Evolutionary conservation across 2,113 vertebrate genomes (phyloP), one percentile per base, ranked within the genome.

Genomic region (Phylloscopus whistleri): DNA sequence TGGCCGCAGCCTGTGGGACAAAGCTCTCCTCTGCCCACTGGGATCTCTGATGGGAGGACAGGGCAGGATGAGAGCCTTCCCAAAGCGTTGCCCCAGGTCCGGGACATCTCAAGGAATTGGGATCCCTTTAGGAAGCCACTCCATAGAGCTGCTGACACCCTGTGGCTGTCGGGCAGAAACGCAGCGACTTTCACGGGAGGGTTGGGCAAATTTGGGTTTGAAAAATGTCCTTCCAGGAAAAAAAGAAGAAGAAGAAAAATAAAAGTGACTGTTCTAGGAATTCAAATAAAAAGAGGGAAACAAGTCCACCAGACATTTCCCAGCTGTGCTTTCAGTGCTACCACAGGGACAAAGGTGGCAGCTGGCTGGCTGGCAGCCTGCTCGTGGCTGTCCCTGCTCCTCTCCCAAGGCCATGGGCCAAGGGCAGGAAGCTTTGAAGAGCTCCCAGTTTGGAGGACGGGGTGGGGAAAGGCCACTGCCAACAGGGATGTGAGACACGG

Each of bases 71-170:
- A 62, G 13, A 44, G 33, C 24, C 8, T 66, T 8, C 63, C 27
- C 43, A 53, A 41, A 86, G 1, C 9, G 0, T 15, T 8, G 9
- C 55, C 35, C 15, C 46, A 26, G 43, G 3, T 2, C 39, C 10
- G 49, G 64, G 68, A 48, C 3, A 1, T 33, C 13, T 62, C 33
- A 0, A 24, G 35, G 68, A 49, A 18, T 0, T 24, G 60, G 63
- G 44, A 89, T 68, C 63, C 58, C 84, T 91, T 8, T 13, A 63
- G 70, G 72, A 59, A 87, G 24, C 56, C 95, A 92, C 4, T 95
- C 89, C 90, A 91, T 94, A 85, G 28, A 93, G 90, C 87, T 97
- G 94, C 96, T 97, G 96, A 96, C 97, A 97, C 92, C 96, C 79
- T 93, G 96, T 97, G 97, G 96, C 85, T 60, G 72, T 33, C 3